These are phyloP conservation scores for Terrapene triunguis DNA, from an alignment of 2,113 vertebrate genomes.

Conservation along the genomic window DNA sequence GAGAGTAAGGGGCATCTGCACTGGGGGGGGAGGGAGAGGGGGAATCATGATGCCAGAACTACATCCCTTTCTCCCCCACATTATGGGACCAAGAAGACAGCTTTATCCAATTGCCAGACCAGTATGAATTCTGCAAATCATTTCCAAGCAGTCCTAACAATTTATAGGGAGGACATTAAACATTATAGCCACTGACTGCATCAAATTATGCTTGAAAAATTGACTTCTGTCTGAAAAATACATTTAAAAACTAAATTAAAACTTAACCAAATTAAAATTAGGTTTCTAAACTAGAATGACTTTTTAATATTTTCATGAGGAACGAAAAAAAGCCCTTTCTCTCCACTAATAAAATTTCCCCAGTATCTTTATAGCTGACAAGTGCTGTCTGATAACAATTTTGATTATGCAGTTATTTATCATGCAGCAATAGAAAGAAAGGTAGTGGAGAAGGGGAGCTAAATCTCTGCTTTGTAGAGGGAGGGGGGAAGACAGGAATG, in stretches of 20 bases:
- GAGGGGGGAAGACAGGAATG: background rate
- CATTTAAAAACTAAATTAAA: slow-evolving; percentile 76
- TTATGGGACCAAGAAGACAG: fast-evolving
- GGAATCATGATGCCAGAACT: background rate
- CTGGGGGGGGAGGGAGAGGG: background rate
- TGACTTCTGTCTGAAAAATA: slow-evolving; percentile 69
- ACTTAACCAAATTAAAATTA: slow-evolving; percentile 75
- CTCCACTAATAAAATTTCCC: slow-evolving; percentile 66
- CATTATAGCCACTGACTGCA: slow-evolving; percentile 74
- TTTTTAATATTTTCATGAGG: slow-evolving; percentile 72
- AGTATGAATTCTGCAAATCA: slow-evolving; percentile 68
- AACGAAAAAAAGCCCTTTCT: background rate
- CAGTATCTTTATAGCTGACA: slow-evolving; percentile 63
- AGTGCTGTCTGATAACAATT: slow-evolving; percentile 47
- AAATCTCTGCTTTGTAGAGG: background rate
- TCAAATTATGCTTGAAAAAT: slow-evolving; percentile 77
- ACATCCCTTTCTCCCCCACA: background rate
- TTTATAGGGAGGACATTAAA: slow-evolving; percentile 77
- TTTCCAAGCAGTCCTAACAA: slow-evolving; percentile 53
- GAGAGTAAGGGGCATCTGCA: background rate
- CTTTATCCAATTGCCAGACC: background rate
- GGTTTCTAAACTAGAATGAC: slow-evolving; percentile 70
- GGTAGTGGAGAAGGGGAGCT: background rate
- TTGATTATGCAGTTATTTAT: slow-evolving; percentile 9
- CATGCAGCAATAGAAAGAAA: slow-evolving; percentile 23